Base-by-base conservation (phyloP, 2,888 invertebrate genomes). In the Boloria euphrosyne region DNA sequence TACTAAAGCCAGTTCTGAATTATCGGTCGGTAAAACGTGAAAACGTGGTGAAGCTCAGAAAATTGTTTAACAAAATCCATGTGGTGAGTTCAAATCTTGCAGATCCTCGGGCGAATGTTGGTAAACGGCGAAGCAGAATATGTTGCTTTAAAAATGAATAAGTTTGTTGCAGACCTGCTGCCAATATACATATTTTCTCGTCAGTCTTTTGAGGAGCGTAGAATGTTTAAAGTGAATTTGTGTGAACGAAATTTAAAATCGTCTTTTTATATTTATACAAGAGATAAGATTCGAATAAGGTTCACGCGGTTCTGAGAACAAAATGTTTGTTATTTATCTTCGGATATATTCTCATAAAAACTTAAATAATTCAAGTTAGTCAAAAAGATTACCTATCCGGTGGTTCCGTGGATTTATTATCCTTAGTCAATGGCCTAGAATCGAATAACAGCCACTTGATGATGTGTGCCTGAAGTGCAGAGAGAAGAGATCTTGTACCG, bases 401-500 rank as follows among this genome's bases (percentile, higher is more conserved):
- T 0, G 90, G 89, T 5, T 89, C 84, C 53, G 74, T 76, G n/a
- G 89, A 85, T 72, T 92, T 92, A 53, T 93, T 93, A 67, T 90
- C 88, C 70, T 90, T 90, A 1, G 84, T 86, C 78, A 82, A 73
- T 70, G 91, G 92, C 57, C 90, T 78, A 0, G 90, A 89, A 68
- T 93, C 93, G 74, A 96, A 96, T 22, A 96, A 87, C 68, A 95
- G 87, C 85, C 95, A 94, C 79, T 95, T 95, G 65, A 96, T 87
- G 74, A 96, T 91, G 65, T 95, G 94, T 0, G 95, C 95, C 75
- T 96, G 96, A 0, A 95, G 91, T 1, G 94, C 95, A 0, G 95
- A 94, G 13, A 95, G 93, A 90, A 66, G 93, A 78, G 79, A 95
- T 76, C 95, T 85, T 4, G 94, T 94, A 0, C 94, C 94, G 75